phyloP scores from a whole-genome alignment of 2,888 invertebrate genomes.

The Sylvicola fuscatus region DNA sequence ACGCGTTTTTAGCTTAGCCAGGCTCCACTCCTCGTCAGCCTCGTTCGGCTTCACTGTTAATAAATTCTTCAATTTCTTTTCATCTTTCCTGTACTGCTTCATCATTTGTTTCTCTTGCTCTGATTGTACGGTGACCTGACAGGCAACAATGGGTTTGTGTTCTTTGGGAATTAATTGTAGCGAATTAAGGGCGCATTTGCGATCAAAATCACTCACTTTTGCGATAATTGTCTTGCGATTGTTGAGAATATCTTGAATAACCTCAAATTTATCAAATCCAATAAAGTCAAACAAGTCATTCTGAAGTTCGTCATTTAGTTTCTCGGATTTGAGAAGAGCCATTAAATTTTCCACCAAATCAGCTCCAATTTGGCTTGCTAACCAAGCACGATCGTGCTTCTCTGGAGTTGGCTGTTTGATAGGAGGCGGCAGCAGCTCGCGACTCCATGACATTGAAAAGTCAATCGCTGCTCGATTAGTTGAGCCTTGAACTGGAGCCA shows the following conservation, averaged over 20 bases:
- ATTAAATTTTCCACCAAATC: slow-evolving; percentile 38
- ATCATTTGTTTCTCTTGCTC: slow-evolving; percentile 57
- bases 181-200: slow-evolving; percentile 9
- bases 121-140: slow-evolving; percentile 67
- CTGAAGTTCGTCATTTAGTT: slow-evolving; percentile 47
- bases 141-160: slow-evolving; percentile 42
- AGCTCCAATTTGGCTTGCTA: slow-evolving; percentile 32
- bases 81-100: slow-evolving; percentile 64
- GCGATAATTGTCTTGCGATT: slow-evolving; percentile 34
- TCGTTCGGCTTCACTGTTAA: slow-evolving; percentile 10
- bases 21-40: not conserved
- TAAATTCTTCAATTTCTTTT: slow-evolving; percentile 42
- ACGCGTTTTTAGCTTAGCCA: slow-evolving; percentile 17
- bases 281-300: slow-evolving; percentile 74
- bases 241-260: slow-evolving; percentile 43
- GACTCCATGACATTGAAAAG: too few relatives aligned
- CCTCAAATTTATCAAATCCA: slow-evolving; percentile 68
- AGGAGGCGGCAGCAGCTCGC: too few relatives aligned
- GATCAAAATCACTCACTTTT: slow-evolving; percentile 16
- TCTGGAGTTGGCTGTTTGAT: not conserved
- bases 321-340: slow-evolving; percentile 36
- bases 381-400: slow-evolving; percentile 32
- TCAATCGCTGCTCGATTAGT: too few relatives aligned
- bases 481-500: too few relatives aligned
- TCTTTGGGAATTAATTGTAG: slow-evolving; percentile 8